These are phyloP conservation scores for Brachylomia viminalis DNA, from an alignment of 2,888 invertebrate genomes.

Conservation along the genomic window DNA sequence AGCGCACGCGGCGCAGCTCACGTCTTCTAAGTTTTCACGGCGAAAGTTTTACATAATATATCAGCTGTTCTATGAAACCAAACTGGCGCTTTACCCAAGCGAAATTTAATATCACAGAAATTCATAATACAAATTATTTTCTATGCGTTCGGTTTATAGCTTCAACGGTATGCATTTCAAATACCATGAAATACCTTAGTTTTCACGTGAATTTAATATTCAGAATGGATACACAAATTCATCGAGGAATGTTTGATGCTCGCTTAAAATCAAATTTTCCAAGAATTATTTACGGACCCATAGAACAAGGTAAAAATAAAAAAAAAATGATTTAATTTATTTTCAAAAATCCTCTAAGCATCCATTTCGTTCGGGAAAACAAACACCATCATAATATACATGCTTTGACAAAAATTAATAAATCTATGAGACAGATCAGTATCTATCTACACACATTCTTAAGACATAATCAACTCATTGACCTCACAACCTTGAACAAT, in stretches of 20 bases:
- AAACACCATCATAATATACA: neutral
- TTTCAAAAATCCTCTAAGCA: neutral
- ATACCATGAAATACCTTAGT: neutral
- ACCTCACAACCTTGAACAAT: conserved; percentile 28
- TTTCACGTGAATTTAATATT: neutral
- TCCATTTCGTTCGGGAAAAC: neutral
- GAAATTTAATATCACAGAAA: neutral
- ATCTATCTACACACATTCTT: neutral
- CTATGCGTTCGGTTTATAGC: neutral
- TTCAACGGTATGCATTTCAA: neutral
- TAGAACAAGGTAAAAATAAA: neutral
- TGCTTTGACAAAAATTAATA: neutral
- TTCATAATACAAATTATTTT: neutral
- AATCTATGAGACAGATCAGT: neutral
- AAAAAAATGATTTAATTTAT: neutral
- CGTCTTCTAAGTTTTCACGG: neutral
- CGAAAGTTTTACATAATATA: neutral
- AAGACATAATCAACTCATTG: conserved; percentile 4
- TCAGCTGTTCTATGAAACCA: neutral
- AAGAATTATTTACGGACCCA: neutral
- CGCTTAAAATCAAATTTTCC: neutral
- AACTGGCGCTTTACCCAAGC: neutral
- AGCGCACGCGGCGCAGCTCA: too few relatives aligned
- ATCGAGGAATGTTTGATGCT: neutral
- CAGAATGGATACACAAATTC: neutral